Evolutionary conservation across 2,113 vertebrate species (phyloP), one percentile per base, ranked within the genome.

Genomic region (Morone saxatilis): DNA sequence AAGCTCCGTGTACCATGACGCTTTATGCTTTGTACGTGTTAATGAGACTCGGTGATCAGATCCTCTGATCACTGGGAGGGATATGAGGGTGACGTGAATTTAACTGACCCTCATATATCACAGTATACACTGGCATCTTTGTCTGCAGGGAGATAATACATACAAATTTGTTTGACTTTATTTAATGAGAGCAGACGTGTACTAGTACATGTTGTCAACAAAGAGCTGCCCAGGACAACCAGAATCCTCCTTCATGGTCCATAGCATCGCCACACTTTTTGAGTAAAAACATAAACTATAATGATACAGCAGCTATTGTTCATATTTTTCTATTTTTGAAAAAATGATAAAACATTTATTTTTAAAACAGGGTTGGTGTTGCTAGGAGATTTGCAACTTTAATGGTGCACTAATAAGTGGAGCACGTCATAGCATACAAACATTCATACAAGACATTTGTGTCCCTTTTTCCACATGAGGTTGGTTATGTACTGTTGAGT

Each of bases 11-110:
- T 73, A 78, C 71, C 65, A 38, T 86, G 56, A 72, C n/a, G 38
- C 45, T 75, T 60, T 66, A 62, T 60, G 63, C 81, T 86, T 84
- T 82, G 67, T 81, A 61, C 25, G 65, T 73, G 70, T 86, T 87
- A 84, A 92, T 88, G 89, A 70, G 48, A 85, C 67, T 78, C 7
- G 76, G 83, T 84, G 84, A 92, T 92, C 83, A 90, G 89, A 92
- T 78, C 82, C 84, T 88, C 71, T 78, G 81, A 88, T 89, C 63
- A 31, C 67, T 81, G 73, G 63, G 17, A 16, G 61, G 36, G 67
- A 61, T 63, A 67, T 25, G 69, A 53, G 71, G 48, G 59, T 56
- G 83, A 86, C n/a, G 10, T 50, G 74, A 86, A 78, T 56, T 86
- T 45, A 6, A 53, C 47, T 56, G 85, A 81, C 77, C 83, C 81